phyloP scores from a whole-genome alignment of 2,113 vertebrate species.

The Albula goreensis region DNA sequence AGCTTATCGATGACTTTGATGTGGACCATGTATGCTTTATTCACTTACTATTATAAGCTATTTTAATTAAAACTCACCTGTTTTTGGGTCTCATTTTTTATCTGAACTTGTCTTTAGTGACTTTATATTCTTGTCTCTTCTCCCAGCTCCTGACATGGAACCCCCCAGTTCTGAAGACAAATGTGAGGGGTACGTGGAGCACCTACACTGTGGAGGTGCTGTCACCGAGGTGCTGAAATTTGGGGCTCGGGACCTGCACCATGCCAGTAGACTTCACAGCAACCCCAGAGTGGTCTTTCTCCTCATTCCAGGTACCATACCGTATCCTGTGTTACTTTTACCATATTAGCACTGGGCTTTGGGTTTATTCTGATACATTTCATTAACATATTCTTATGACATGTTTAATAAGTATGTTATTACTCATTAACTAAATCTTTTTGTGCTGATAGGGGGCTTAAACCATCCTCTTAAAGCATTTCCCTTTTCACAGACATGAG shows the following conservation, averaged over 20 bases:
- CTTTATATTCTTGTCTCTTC: not conserved
- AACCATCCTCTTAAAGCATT: too few species aligned
- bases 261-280: slow-evolving; percentile 19
- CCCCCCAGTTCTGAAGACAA: slow-evolving; percentile 24
- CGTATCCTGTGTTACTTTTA: not conserved
- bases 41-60: too few species aligned
- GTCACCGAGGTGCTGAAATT: slow-evolving; percentile 69
- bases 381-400: too few species aligned
- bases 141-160: slow-evolving; percentile 49
- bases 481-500: too few species aligned
- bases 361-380: too few species aligned
- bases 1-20: too few species aligned
- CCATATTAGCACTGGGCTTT: not conserved
- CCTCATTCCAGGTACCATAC: slow-evolving; percentile 69
- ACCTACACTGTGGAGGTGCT: slow-evolving; percentile 67
- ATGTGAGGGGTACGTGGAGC: slow-evolving; percentile 51
- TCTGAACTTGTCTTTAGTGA: not conserved
- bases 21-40: too few species aligned
- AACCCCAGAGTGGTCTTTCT: slow-evolving; percentile 60
- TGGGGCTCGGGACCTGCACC: slow-evolving; percentile 54
- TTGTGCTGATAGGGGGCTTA: too few species aligned
- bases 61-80: too few species aligned
- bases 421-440: not conserved
- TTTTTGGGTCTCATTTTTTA: too few species aligned
- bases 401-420: not conserved